Evolutionary conservation across 2,797 vertebrate genomes (phyloP).

Genomic region (Moxostoma hubbsi): DNA sequence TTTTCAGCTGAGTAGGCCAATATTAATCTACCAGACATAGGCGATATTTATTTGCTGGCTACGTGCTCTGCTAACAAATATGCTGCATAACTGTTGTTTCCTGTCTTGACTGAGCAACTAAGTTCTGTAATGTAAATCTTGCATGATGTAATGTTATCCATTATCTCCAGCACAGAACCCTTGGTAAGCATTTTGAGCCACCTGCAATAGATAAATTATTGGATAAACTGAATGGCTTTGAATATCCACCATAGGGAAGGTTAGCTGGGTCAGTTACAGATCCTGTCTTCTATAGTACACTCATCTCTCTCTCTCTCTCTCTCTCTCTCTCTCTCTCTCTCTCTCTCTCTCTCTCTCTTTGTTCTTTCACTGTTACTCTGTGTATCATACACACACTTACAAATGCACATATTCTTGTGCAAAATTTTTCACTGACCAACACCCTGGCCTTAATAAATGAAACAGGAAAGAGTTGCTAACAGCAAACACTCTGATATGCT

Average conservation of each 20-base stretch:
- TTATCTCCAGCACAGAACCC: constrained; percentile 69
- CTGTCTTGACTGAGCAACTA: constrained; percentile 53
- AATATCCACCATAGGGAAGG: constrained; percentile 49
- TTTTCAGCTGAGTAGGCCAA: constrained; percentile 51
- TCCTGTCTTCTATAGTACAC: no score
- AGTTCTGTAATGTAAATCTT: constrained; percentile 67
- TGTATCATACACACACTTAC: no score
- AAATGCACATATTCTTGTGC: no score
- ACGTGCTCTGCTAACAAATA: constrained; percentile 36
- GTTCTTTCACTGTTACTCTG: no score
- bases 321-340: no score
- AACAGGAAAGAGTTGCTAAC: background rate
- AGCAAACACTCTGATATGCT: constrained; percentile 30
- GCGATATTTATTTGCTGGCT: constrained; percentile 56
- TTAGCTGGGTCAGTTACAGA: constrained; percentile 37
- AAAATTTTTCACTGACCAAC: constrained; percentile 24
- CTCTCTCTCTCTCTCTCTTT: no score
- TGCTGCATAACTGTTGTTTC: constrained; percentile 50
- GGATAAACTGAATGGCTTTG: constrained; percentile 54
- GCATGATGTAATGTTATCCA: constrained; percentile 72
- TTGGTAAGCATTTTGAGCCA: constrained; percentile 71
- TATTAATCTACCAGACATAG: constrained; percentile 57
- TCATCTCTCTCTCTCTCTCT: no score
- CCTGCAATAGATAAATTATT: constrained; percentile 68
- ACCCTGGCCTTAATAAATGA: constrained; percentile 1